These are phyloP conservation scores for Aviceda subcristata DNA, from an alignment of 2,113 vertebrate species.

Conservation along the genomic window DNA sequence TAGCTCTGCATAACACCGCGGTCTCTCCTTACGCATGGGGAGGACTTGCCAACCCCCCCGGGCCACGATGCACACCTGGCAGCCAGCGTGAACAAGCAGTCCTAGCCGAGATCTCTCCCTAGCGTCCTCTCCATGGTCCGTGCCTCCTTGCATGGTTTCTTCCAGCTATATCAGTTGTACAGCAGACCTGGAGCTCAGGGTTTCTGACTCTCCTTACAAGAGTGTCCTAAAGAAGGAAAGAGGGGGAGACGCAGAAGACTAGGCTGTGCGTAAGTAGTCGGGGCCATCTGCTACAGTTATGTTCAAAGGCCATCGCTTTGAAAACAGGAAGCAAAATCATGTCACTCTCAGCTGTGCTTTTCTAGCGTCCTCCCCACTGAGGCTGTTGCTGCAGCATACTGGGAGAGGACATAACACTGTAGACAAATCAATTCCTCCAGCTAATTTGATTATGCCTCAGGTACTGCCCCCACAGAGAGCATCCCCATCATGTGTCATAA, in stretches of 20 bases:
- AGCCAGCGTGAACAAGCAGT: neutral
- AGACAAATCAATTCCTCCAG: neutral
- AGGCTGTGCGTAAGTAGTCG: neutral
- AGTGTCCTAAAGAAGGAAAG: neutral
- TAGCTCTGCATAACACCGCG: neutral
- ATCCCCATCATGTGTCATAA: neutral
- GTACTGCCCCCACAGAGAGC: neutral
- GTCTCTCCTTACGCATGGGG: rapidly evolving
- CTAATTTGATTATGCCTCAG: neutral
- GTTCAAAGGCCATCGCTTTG: neutral
- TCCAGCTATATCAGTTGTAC: neutral
- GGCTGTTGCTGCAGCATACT: neutral
- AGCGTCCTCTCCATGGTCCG: neutral
- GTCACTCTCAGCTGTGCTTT: neutral
- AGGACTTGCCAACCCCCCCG: neutral
- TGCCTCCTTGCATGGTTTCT: neutral
- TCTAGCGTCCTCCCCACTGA: neutral
- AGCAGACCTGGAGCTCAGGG: neutral
- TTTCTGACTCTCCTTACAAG: neutral
- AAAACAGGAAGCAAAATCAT: neutral
- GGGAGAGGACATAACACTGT: neutral
- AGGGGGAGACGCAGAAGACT: neutral
- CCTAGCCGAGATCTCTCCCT: neutral
- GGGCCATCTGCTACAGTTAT: neutral
- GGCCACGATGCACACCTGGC: neutral